Conservation (phyloP, 2,797 vertebrate species). For the Hipposideros larvatus region DNA sequence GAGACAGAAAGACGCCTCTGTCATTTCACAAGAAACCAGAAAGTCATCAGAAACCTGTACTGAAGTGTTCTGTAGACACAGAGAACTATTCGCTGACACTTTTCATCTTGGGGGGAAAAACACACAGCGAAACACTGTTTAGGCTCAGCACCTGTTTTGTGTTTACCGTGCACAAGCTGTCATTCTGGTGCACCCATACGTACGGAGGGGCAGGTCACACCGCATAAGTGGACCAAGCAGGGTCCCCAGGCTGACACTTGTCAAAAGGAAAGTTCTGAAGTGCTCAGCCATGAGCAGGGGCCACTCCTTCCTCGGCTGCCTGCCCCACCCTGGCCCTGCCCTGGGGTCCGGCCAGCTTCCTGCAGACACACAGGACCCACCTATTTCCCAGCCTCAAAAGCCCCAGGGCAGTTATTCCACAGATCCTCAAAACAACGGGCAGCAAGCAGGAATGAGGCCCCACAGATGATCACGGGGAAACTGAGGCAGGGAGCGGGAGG, state of each 20-base stretch:
- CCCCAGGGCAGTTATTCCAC: background rate
- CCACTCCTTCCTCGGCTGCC: rapidly evolving
- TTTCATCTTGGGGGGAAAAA: rapidly evolving
- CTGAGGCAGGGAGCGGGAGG: background rate
- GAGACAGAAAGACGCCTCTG: conserved; percentile 63
- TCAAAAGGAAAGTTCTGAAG: background rate
- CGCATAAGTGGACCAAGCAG: rapidly evolving
- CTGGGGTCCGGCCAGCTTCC: rapidly evolving
- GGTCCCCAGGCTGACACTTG: background rate
- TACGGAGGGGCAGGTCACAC: rapidly evolving
- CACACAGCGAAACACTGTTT: rapidly evolving
- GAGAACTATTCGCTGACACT: rapidly evolving
- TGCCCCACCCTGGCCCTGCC: rapidly evolving
- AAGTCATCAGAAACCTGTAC: rapidly evolving
- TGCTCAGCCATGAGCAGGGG: rapidly evolving
- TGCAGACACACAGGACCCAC: no score
- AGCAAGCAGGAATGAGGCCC: background rate
- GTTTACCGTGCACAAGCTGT: rapidly evolving
- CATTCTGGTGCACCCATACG: rapidly evolving
- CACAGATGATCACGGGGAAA: rapidly evolving
- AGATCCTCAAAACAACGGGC: background rate
- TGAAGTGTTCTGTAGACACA: rapidly evolving
- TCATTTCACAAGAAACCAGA: conserved; percentile 40
- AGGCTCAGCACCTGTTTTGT: rapidly evolving
- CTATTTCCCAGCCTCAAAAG: rapidly evolving